These are phyloP conservation scores for Zonitis immaculata DNA, from an alignment of 2,888 invertebrate species.

Conservation along the genomic window DNA sequence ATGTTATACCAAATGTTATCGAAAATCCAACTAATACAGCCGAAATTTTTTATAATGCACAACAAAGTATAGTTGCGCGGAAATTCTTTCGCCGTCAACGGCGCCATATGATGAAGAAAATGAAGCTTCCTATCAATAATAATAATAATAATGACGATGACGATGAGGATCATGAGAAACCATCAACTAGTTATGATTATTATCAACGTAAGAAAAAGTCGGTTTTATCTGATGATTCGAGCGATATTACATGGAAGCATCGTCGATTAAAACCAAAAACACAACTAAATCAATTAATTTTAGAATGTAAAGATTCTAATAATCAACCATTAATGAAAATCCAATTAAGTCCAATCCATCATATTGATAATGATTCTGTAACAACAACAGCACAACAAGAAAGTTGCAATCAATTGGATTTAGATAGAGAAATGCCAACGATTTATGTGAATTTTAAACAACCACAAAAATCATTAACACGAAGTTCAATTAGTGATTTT, in stretches of 20 bases:
- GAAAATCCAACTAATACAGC: slow-evolving; percentile 60
- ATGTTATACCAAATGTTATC: slow-evolving; percentile 48
- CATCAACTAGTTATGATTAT: slow-evolving; percentile 5
- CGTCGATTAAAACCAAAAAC: background rate
- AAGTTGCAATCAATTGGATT: background rate
- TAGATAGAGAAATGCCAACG: slow-evolving; percentile 10
- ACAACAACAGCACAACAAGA: background rate
- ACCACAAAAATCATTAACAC: slow-evolving; percentile 37
- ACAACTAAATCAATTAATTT: slow-evolving; percentile 22
- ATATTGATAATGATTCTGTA: background rate
- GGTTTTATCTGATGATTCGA: slow-evolving; percentile 46
- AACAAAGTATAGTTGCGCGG: slow-evolving; percentile 88
- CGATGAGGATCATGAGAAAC: slow-evolving; percentile 14
- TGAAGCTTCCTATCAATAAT: slow-evolving; percentile 55
- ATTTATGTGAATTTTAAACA: slow-evolving; percentile 52
- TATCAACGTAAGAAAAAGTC: slow-evolving; percentile 25
- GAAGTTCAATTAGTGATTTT: slow-evolving; percentile 56
- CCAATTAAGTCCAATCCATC: background rate
- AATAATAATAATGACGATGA: slow-evolving; percentile 55
- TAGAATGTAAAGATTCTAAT: slow-evolving; percentile 14
- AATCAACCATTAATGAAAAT: background rate
- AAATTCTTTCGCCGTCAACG: slow-evolving; percentile 88
- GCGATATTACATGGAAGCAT: slow-evolving; percentile 15
- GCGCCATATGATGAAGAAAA: slow-evolving; percentile 63
- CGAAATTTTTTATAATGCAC: slow-evolving; percentile 86